A percentile compares a stretch with the other conserved stretches of the same genome.
Evolutionary conservation across 2,113 vertebrate species (phyloP).

Genomic region (Egretta garzetta): DNA sequence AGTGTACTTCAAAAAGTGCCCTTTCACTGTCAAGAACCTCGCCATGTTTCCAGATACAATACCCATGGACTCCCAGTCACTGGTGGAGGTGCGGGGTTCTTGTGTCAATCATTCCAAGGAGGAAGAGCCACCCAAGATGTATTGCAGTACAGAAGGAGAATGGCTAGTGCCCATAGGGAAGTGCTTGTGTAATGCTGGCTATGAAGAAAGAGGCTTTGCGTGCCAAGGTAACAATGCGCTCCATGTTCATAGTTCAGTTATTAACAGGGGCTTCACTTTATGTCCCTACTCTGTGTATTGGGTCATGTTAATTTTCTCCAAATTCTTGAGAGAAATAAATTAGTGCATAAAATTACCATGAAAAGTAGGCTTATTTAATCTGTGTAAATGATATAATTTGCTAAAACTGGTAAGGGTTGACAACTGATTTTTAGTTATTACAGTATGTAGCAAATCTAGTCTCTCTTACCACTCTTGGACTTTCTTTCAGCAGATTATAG

Average conservation of each 20-base stretch:
- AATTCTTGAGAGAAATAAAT: neutral
- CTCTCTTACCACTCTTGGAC: neutral
- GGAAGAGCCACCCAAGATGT: conserved; percentile 96
- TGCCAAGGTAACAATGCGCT: conserved; percentile 89
- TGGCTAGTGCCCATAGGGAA: conserved; percentile 99
- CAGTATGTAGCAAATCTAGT: neutral
- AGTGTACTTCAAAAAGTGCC: conserved; percentile 98
- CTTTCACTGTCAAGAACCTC: conserved; percentile 91
- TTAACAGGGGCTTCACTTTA: neutral
- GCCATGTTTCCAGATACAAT: conserved; percentile 96
- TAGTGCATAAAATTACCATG: neutral
- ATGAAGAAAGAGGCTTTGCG: conserved; percentile 88
- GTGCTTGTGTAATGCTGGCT: conserved; percentile 93
- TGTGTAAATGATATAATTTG: neutral
- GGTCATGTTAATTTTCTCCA: neutral
- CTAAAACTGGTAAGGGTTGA: neutral
- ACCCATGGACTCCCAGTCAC: conserved; percentile 94
- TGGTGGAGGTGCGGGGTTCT: conserved; percentile 95
- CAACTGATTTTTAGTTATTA: neutral
- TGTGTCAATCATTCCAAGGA: conserved; percentile 98
- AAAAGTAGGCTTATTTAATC: neutral
- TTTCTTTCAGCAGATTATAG: neutral
- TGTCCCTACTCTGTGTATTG: neutral
- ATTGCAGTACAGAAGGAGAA: conserved; percentile 98
- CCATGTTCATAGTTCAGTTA: neutral